Base-by-base conservation (phyloP, 2,113 vertebrate species). In the Glaucomys volans region DNA sequence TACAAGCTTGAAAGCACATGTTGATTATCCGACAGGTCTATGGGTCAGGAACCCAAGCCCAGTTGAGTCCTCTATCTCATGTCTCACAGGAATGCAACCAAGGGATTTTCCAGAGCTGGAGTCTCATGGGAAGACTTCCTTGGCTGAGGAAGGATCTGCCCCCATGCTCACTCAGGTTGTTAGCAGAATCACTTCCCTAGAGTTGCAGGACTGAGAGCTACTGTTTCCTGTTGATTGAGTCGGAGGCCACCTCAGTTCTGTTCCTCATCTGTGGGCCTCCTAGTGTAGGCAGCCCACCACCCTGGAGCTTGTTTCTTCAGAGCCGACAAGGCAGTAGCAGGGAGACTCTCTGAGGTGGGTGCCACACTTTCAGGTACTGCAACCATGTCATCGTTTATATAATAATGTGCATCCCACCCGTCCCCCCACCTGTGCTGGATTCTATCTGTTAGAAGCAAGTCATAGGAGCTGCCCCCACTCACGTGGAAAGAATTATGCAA, bases 221-320 rank as follows among this genome's bases (percentile, higher is more conserved):
- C 32, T 16, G 4, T 30, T 80, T 62, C 77, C 47, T n/a, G 2
- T 11, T 66, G 44, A 18, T 52, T 59, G 28, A n/a, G 62, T 24
- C 18, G 1, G 74, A 72, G 69, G 35, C 12, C 32, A 35, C 44
- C 32, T 79, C 44, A 83, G 44, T 8, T 74, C 18, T 75, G 47
- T 24, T 87, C 64, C 54, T 59, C 72, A 44, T 40, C 22, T 18
- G 12, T 62, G 72, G 26, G 32, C 47, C 37, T 87, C 81, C 37
- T 69, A 87, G n/a, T 12, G 54, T 1, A 87, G 30, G 37, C 44
- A 86, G 50, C 22, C 79, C 30, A 28, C 28, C 66, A 37, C 28
- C 47, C 17, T 81, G 50, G 37, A 59, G 72, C 67, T 82, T 54
- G 26, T 42, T 91, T 75, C 96, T 89, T 90, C 69, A 74, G 66